phyloP scores from a whole-genome alignment of 64 coral and sea anemone genomes.

The Catalaphyllia jardinei region DNA sequence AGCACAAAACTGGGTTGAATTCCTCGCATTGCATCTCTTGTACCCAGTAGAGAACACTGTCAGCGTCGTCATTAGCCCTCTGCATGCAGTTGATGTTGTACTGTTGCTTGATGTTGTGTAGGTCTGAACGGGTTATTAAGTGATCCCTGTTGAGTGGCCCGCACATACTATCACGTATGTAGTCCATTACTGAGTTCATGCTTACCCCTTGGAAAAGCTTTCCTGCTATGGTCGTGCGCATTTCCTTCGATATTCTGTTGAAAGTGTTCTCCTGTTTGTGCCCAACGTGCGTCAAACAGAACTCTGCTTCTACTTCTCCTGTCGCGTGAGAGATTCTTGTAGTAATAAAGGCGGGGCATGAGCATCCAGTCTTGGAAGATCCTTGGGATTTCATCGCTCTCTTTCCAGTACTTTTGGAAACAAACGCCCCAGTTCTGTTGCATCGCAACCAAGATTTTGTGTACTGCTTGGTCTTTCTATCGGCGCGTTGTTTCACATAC shows the following conservation, averaged over 20 bases:
- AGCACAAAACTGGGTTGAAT: too few species aligned
- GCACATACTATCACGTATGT: neutral
- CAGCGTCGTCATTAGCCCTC: too few species aligned
- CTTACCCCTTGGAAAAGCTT: neutral
- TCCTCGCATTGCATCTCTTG: too few species aligned
- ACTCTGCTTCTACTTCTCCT: conserved; percentile 25
- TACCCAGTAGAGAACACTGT: too few species aligned
- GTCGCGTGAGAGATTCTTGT: neutral
- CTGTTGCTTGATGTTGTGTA: neutral
- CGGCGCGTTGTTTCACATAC: conserved; percentile 16
- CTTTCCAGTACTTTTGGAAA: too few species aligned
- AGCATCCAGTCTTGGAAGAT: conserved; percentile 17
- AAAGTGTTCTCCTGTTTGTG: conserved; percentile 21
- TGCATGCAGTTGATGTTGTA: neutral
- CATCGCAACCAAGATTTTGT: neutral
- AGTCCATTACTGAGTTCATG: neutral
- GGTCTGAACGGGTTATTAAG: neutral
- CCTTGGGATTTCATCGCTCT: conserved; percentile 10
- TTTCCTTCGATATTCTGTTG: conserved; percentile 37
- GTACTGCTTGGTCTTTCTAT: neutral
- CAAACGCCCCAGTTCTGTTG: conserved; percentile 21
- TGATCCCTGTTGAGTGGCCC: neutral
- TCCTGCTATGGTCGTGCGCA: neutral
- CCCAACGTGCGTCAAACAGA: conserved; percentile 17
- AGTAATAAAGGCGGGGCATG: conserved; percentile 32